A percentile compares a stretch with the other conserved stretches of the same genome.
Conservation (phyloP, 2,888 invertebrate species). For the Trissoscelio sp. region DNA sequence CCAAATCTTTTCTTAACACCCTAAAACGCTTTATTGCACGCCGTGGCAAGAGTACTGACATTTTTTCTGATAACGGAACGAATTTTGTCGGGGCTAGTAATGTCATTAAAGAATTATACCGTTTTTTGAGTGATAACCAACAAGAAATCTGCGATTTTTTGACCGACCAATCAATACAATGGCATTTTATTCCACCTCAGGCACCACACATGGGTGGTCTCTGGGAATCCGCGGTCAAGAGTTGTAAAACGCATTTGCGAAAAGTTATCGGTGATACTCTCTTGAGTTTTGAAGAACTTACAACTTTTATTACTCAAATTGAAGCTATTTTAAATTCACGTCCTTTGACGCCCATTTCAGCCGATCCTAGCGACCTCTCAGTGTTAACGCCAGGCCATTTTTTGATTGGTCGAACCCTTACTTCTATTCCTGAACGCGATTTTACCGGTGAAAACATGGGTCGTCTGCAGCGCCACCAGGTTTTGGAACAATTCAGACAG, state of each 20-base stretch:
- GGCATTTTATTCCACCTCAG: conserved; percentile 75
- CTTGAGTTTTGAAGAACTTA: conserved; percentile 73
- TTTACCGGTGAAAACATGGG: no score
- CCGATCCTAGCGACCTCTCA: not conserved
- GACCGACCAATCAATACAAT: conserved; percentile 33
- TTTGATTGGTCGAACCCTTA: not conserved
- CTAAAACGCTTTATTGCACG: not conserved
- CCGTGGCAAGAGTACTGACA: not conserved
- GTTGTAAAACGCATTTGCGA: conserved; percentile 73
- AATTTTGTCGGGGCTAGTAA: conserved; percentile 1
- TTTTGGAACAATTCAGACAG: conserved; percentile 14
- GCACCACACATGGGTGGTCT: conserved; percentile 43
- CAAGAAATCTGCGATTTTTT: no score
- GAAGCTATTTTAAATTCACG: conserved; percentile 51
- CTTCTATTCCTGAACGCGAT: not conserved
- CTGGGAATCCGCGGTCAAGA: conserved; percentile 70
- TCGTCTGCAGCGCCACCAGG: not conserved
- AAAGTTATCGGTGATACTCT: conserved; percentile 64
- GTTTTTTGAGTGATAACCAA: no score
- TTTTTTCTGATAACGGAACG: not conserved
- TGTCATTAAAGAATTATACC: no score
- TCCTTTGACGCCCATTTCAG: conserved; percentile 58
- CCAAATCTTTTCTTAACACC: not conserved
- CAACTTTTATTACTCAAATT: conserved; percentile 59
- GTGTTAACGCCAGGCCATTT: not conserved